Percentiles rank a stretch among this genome's conserved stretches.
These are phyloP conservation scores for Petrocephalus sullivani DNA, from an alignment of 2,797 vertebrate species.

Conservation along the genomic window DNA sequence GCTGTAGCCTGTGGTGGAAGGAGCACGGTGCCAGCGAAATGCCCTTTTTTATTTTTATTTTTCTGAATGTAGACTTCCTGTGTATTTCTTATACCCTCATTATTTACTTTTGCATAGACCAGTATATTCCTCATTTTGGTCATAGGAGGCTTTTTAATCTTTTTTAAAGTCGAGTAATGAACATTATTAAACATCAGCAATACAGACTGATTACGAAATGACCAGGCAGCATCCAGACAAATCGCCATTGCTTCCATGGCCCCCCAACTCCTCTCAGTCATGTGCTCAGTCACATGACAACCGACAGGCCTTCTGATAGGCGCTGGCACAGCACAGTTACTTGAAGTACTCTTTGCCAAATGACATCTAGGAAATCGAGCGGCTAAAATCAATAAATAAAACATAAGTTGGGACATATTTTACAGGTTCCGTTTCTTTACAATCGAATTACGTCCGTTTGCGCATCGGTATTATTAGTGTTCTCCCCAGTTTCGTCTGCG, in stretches of 20 bases:
- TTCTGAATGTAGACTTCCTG: not conserved
- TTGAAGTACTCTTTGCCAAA: not conserved
- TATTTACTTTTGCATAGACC: not conserved
- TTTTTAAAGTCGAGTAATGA: not conserved
- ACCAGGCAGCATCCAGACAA: not conserved
- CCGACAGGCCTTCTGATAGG: not conserved
- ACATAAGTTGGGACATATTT: slow-evolving; percentile 28
- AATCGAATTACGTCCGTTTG: slow-evolving; percentile 57
- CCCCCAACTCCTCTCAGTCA: not conserved
- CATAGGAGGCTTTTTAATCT: not conserved
- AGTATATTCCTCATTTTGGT: not conserved
- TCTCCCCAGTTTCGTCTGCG: slow-evolving; percentile 39
- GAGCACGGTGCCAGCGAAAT: not conserved
- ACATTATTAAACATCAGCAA: not conserved
- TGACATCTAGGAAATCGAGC: slow-evolving; percentile 10
- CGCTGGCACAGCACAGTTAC: not conserved
- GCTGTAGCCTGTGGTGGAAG: too few relatives aligned
- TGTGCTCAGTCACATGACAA: slow-evolving; percentile 11
- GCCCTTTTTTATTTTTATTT: not conserved
- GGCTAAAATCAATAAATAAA: slow-evolving; percentile 10
- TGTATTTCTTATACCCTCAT: not conserved
- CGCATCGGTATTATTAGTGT: slow-evolving; percentile 57
- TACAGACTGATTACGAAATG: not conserved
- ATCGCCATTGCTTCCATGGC: not conserved
- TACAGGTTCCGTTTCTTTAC: slow-evolving; percentile 54